Evolutionary conservation across 2,888 invertebrate genomes (phyloP).

Genomic region (Linyphia triangularis): DNA sequence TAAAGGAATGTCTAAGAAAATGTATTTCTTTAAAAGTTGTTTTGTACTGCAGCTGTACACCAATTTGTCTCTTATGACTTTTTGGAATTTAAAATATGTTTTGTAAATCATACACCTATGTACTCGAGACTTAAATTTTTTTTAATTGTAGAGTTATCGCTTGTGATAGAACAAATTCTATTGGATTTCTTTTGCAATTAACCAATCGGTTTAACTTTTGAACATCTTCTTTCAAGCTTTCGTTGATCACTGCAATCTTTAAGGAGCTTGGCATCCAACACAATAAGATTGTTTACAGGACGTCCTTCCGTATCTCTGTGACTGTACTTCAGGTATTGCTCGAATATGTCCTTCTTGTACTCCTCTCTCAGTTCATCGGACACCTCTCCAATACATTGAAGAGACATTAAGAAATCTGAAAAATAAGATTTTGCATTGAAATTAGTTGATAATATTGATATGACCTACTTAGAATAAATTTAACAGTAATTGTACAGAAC

Average conservation of each 20-base stretch:
- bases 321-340: not conserved
- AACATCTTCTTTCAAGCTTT: not conserved
- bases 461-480: too few species aligned
- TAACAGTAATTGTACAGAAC: not conserved
- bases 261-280: not conserved
- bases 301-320: slow-evolving; percentile 14
- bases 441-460: not conserved
- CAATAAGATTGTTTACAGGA: slow-evolving; percentile 82
- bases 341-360: slow-evolving; percentile 16
- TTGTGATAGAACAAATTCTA: not conserved
- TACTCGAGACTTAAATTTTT: too few species aligned
- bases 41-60: too few species aligned
- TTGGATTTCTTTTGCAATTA: not conserved
- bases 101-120: too few species aligned
- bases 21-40: too few species aligned
- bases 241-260: not conserved
- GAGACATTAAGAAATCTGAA: not conserved
- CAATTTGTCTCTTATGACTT: too few species aligned
- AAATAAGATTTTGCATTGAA: not conserved
- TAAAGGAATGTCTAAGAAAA: too few species aligned
- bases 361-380: slow-evolving; percentile 16
- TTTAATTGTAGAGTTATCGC: too few species aligned
- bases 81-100: too few species aligned
- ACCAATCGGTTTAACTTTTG: not conserved
- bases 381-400: not conserved